Conservation (phyloP, 2,888 invertebrate genomes). For the Hipparchia sbordonii region DNA sequence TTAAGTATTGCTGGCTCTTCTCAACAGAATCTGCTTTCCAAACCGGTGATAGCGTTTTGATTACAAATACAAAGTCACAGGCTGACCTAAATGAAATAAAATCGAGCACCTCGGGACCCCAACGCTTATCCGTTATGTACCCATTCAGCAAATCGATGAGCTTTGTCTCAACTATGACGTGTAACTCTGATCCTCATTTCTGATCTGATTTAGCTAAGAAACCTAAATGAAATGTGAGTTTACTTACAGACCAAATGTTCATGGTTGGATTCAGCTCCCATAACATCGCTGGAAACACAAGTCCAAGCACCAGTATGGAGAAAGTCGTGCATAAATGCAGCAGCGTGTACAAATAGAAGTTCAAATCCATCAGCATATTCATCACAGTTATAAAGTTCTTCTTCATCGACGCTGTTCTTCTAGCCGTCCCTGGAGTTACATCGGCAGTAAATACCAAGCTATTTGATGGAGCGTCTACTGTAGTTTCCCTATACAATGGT, state of each 20-base stretch:
- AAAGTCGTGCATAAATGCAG: conserved; percentile 80
- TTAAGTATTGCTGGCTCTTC: too few relatives aligned
- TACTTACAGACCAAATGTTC: conserved; percentile 74
- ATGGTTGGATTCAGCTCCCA: conserved; percentile 70
- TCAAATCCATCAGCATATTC: conserved; percentile 70
- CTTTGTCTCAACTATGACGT: too few relatives aligned
- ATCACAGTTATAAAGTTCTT: conserved; percentile 73
- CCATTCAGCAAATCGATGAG: too few relatives aligned
- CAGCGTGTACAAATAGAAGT: conserved; percentile 82
- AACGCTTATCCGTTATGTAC: too few relatives aligned
- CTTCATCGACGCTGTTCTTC: conserved; percentile 70
- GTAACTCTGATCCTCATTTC: too few relatives aligned
- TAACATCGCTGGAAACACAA: conserved; percentile 79
- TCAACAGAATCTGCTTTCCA: too few relatives aligned
- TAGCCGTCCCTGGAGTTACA: conserved; percentile 65
- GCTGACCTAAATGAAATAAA: too few relatives aligned
- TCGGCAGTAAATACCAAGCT: conserved; percentile 66
- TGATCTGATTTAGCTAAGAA: neutral
- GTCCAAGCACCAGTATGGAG: conserved; percentile 76
- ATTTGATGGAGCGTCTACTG: conserved; percentile 70
- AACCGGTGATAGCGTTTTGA: too few relatives aligned
- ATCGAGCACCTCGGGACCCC: too few relatives aligned
- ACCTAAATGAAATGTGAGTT: neutral
- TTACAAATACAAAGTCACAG: too few relatives aligned
- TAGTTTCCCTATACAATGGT: conserved; percentile 82